Evolutionary conservation across 1,140 invertebrate genomes (phyloP), one percentile per base, ranked within the genome.

Genomic region (Camponotus vicinus): DNA sequence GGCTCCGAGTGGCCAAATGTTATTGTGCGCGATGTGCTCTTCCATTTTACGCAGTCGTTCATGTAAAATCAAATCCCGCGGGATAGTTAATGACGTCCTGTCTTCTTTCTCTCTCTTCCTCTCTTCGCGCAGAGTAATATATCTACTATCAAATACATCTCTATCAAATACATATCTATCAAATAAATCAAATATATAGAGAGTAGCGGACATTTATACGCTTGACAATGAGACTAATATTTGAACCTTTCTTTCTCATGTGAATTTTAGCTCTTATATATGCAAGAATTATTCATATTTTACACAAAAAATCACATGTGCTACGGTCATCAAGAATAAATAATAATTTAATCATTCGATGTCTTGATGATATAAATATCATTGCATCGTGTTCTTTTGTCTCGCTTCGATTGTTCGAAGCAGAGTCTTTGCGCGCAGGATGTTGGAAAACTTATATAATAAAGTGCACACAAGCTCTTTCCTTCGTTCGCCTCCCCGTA

Each of bases 81-180:
- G 71, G 42, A 77, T 64, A 64, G 45, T 78, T 85, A 85, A 85
- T 66, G 73, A 85, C 73, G 71, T 85, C 45, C 73, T 52, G 57
- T 75, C 63, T 59, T 78, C 34, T 82, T 21, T 83, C 52, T 52
- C 42, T 45, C 45, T 49, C 13, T 49, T 3, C 13, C 45, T 3
- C 15, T 18, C 13, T 77, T 27, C 21, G 73, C 27, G 45, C 52
- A 27, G 15, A 61, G 70, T 82, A 82, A 82, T 73, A 73, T 15
- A 82, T 82, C 59, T 82, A 59, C 34, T 18, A 27, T 55, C 34
- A 9, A 34, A 55, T 37, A 13, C 63, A 83, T 61, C 37, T 27
- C 27, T 27, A 27, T 27, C 27, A 27, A 27, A 27, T 27, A 27
- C 27, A 27, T 27, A 27, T 27, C 27, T 27, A 27, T 27, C 27